Evolutionary conservation across 2,113 vertebrate genomes (phyloP).

Genomic region (Sorex araneus): DNA sequence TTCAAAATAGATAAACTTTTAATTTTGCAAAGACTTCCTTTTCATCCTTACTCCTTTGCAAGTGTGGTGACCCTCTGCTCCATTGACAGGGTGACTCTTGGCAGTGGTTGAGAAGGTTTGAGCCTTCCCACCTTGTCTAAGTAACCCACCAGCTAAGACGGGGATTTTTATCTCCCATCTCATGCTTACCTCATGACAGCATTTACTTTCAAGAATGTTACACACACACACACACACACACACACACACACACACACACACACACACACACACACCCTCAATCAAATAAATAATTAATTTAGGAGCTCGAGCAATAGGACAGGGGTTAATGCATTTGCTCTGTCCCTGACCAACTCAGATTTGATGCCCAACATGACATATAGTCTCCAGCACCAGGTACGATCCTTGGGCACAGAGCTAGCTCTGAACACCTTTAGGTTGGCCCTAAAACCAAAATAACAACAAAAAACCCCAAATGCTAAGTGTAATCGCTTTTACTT

Average conservation of each 20-base stretch:
- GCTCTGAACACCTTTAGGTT: too few relatives aligned
- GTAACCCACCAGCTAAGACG: neutral
- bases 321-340: too few relatives aligned
- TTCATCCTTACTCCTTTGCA: slow-evolving; percentile 3
- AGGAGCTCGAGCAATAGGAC: too few relatives aligned
- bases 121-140: neutral
- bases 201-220: slow-evolving; percentile 54
- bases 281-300: too few relatives aligned
- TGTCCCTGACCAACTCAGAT: too few relatives aligned
- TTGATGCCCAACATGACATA: too few relatives aligned
- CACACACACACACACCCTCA: too few relatives aligned
- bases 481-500: slow-evolving; percentile 53
- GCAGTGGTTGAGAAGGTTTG: neutral
- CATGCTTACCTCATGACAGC: neutral
- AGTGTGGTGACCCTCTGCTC: neutral
- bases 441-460: neutral
- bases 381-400: too few relatives aligned
- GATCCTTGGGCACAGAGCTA: too few relatives aligned
- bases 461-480: neutral
- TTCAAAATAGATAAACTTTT: neutral
- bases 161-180: neutral
- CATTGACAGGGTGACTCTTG: neutral
- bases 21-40: neutral
- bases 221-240: neutral
- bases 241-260: too few relatives aligned